These are phyloP conservation scores for Caenorhabditis drosophilae DNA, from an alignment of 2,888 invertebrate genomes.

Conservation along the genomic window DNA sequence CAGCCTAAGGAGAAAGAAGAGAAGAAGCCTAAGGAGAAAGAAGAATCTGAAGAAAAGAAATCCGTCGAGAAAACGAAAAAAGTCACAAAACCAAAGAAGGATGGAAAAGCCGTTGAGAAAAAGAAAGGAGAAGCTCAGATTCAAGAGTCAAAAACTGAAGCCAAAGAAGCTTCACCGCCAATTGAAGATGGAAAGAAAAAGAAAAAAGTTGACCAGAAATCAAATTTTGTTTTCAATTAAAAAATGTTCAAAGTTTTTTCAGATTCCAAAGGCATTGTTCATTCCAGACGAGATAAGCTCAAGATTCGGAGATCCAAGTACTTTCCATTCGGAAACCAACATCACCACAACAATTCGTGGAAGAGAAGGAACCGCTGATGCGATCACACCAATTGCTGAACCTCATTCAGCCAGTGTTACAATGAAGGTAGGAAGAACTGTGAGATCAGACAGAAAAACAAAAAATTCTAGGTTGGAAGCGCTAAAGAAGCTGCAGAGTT, in stretches of 20 bases:
- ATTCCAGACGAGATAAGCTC: conserved; percentile 68
- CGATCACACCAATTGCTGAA: conserved; percentile 38
- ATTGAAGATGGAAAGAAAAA: conserved; percentile 4
- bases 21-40: not conserved
- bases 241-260: conserved; percentile 17
- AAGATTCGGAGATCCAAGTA: conserved; percentile 56
- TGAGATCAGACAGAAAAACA: too few species aligned
- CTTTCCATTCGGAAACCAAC: conserved; percentile 53
- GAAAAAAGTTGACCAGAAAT: conserved; percentile 1
- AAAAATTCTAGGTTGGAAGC: conserved; percentile 33
- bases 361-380: conserved; percentile 52
- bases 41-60: conserved; percentile 7
- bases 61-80: conserved; percentile 12
- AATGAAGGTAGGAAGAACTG: conserved; percentile 38
- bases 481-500: conserved; percentile 46
- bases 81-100: conserved; percentile 4
- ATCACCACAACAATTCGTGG: conserved; percentile 53
- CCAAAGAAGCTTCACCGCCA: not conserved
- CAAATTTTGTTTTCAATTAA: not conserved
- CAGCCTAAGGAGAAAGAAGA: not conserved
- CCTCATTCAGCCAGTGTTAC: conserved; percentile 47
- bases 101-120: too few species aligned
- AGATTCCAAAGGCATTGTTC: conserved; percentile 59
- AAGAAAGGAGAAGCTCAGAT: conserved; percentile 10
- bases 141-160: conserved; percentile 9